Percentiles rank a stretch among this genome's conserved stretches.
Evolutionary conservation across 1,140 invertebrate species (phyloP).

Genomic region (Homarus americanus): DNA sequence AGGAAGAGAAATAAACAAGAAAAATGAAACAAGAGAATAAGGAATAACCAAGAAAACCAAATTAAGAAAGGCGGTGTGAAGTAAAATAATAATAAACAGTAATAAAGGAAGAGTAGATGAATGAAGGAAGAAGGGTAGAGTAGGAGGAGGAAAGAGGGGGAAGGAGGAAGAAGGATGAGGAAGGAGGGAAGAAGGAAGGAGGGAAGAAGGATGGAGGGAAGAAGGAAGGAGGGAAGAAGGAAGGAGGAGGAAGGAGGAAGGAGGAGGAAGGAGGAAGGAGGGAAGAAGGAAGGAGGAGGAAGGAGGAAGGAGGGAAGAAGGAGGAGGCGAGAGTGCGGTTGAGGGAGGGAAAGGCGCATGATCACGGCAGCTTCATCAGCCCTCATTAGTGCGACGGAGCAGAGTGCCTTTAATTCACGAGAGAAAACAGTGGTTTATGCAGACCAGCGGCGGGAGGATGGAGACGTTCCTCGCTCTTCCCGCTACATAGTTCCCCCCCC

Average conservation of each 20-base stretch:
- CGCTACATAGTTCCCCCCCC: background rate
- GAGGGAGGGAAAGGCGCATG: slow-evolving; percentile 24
- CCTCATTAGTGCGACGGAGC: slow-evolving; percentile 50
- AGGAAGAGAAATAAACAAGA: background rate
- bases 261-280: background rate
- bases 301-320: background rate
- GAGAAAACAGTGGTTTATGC: slow-evolving; percentile 66
- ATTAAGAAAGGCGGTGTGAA: background rate
- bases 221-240: background rate
- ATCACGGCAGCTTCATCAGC: slow-evolving; percentile 20
- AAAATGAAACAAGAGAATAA: too few relatives aligned
- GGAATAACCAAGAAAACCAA: background rate
- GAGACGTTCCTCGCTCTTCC: slow-evolving; percentile 21
- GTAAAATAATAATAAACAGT: too few relatives aligned
- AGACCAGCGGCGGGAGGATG: slow-evolving; percentile 52
- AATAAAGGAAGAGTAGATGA: background rate
- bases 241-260: background rate
- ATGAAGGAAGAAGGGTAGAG: background rate
- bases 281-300: background rate
- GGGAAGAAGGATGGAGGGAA: background rate
- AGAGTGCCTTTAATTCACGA: slow-evolving; percentile 63
- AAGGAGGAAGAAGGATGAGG: background rate
- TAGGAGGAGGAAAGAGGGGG: background rate
- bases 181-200: background rate
- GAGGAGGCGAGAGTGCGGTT: background rate